A percentile compares a stretch with the other conserved stretches of the same genome.
These are phyloP conservation scores for Zosterops japonicus DNA, from an alignment of 2,113 vertebrate species.

Conservation along the genomic window DNA sequence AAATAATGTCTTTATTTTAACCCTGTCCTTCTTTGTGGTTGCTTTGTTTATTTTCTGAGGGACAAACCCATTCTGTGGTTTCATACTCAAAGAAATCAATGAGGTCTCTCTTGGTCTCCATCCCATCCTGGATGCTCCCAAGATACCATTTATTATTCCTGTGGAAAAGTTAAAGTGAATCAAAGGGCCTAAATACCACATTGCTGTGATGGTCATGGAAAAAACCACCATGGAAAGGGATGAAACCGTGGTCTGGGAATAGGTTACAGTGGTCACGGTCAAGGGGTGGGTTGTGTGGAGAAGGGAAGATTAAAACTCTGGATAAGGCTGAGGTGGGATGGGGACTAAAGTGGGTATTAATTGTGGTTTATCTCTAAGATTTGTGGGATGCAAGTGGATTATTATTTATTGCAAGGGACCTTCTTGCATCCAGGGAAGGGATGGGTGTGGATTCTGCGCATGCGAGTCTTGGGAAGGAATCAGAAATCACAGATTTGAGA, in stretches of 20 bases:
- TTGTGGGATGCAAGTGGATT: not conserved
- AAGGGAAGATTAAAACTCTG: not conserved
- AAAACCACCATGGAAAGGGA: not conserved
- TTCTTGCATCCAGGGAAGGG: no score
- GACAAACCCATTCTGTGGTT: not conserved
- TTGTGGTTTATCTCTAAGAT: not conserved
- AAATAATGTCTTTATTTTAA: not conserved
- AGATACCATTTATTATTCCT: not conserved
- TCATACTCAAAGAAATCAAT: not conserved
- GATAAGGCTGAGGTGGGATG: not conserved
- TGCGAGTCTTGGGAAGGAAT: no score
- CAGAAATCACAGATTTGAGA: not conserved
- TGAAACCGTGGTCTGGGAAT: fast-evolving
- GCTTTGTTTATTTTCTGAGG: not conserved
- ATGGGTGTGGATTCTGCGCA: not conserved
- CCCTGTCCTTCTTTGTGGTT: not conserved
- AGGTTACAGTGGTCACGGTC: not conserved
- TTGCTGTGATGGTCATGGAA: not conserved
- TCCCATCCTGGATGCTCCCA: not conserved
- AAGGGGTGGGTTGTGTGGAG: not conserved
- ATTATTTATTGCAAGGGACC: not conserved
- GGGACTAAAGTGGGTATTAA: not conserved
- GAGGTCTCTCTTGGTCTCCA: not conserved
- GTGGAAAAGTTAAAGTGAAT: not conserved
- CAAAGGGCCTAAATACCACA: not conserved